phyloP scores from a whole-genome alignment of 2,888 invertebrate genomes.

The Blastobasis lacticolella region DNA sequence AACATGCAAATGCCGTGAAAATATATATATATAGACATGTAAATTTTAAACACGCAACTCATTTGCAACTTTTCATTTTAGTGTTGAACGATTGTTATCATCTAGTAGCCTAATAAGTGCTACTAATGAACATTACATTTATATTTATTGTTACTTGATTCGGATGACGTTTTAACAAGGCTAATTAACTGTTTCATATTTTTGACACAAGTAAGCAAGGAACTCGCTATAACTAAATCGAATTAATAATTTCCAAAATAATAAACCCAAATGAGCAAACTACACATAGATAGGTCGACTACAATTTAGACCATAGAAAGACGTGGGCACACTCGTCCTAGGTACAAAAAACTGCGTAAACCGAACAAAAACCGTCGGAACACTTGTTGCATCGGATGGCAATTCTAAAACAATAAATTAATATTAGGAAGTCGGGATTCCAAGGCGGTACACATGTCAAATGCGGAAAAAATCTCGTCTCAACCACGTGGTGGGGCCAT shows the following conservation, averaged over 20 bases:
- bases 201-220: no score
- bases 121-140: no score
- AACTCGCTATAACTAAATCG: no score
- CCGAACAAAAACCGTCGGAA: not conserved
- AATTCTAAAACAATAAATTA: slow-evolving; percentile 69
- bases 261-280: no score
- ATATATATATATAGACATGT: slow-evolving; percentile 16
- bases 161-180: no score
- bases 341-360: not conserved
- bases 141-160: no score
- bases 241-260: no score
- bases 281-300: no score
- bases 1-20: slow-evolving; percentile 15
- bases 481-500: slow-evolving; percentile 70
- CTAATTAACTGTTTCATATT: no score
- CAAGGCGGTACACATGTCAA: slow-evolving; percentile 63
- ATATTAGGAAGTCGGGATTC: slow-evolving; percentile 39
- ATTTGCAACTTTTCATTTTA: slow-evolving; percentile 7
- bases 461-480: slow-evolving; percentile 62
- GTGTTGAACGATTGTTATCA: not conserved
- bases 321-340: not conserved
- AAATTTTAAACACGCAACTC: slow-evolving; percentile 10
- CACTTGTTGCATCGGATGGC: slow-evolving; percentile 34
- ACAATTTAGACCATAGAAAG: no score
- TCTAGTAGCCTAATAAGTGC: no score